Percentiles rank a stretch among this genome's conserved stretches.
phyloP scores from a whole-genome alignment of 2,888 invertebrate genomes.

The Aelia acuminata region DNA sequence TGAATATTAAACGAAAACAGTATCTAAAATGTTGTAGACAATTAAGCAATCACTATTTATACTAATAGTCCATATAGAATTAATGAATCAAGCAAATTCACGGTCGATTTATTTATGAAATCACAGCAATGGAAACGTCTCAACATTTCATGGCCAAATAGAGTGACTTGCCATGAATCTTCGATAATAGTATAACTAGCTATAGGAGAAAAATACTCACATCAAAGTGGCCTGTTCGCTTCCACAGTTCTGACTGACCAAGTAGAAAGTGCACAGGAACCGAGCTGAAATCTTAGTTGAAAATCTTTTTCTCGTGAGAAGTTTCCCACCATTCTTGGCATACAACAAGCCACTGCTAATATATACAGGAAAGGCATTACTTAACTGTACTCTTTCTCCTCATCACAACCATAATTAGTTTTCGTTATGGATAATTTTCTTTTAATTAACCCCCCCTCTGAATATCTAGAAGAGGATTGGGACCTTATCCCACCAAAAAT shows the following conservation, averaged over 20 bases:
- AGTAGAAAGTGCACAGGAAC: constrained; percentile 38
- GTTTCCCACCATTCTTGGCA: constrained; percentile 44
- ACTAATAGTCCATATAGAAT: too few relatives aligned
- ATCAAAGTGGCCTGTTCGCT: not conserved
- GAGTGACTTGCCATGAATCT: not conserved
- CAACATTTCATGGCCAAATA: not conserved
- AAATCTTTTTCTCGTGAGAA: constrained; percentile 51
- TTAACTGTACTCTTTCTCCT: constrained; percentile 48
- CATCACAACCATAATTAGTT: constrained; percentile 28
- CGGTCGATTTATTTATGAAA: not conserved
- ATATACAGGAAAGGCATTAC: constrained; percentile 31
- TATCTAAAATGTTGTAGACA: too few relatives aligned
- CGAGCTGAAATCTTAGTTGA: constrained; percentile 40
- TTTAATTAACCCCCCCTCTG: not conserved
- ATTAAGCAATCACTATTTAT: too few relatives aligned
- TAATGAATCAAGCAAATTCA: too few relatives aligned
- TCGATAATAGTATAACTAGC: not conserved
- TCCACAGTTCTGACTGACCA: not conserved
- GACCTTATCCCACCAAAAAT: not conserved
- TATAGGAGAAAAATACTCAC: not conserved
- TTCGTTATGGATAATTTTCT: constrained; percentile 37
- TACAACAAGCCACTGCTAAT: constrained; percentile 26
- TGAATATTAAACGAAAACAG: too few relatives aligned
- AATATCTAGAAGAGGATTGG: not conserved
- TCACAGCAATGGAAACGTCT: not conserved